Percentiles rank a stretch among this genome's conserved stretches.
Conservation (phyloP, 2,888 invertebrate genomes). For the Lasioglossum morio region DNA sequence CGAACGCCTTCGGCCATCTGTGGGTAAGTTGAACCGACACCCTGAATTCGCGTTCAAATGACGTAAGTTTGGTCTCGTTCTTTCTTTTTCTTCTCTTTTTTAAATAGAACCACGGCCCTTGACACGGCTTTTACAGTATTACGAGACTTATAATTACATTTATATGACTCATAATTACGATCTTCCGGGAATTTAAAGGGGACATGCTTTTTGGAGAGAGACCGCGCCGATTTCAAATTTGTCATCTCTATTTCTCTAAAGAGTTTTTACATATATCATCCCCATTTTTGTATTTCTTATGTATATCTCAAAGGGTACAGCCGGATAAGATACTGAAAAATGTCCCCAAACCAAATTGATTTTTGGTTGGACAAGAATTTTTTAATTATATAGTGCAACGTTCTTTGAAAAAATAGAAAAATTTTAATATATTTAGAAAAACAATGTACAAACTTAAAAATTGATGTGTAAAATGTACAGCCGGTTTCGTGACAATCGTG, state of each 20-base stretch:
- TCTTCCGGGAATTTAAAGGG: background rate
- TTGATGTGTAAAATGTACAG: background rate
- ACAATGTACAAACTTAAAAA: too few species aligned
- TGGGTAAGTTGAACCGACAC: slow-evolving; percentile 32
- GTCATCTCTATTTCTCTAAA: background rate
- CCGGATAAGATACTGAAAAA: too few species aligned
- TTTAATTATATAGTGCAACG: too few species aligned
- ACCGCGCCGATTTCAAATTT: background rate
- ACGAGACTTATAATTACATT: background rate
- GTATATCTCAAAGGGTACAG: too few species aligned
- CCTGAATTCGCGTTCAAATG: slow-evolving; percentile 22
- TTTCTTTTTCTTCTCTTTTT: background rate
- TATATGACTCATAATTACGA: background rate
- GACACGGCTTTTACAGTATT: background rate
- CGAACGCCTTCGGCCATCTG: slow-evolving; percentile 44
- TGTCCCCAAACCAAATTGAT: too few species aligned
- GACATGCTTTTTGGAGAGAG: background rate
- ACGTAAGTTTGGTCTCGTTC: slow-evolving; percentile 24
- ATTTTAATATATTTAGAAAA: too few species aligned
- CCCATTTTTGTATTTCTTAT: background rate
- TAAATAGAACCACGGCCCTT: background rate
- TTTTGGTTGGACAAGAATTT: too few species aligned
- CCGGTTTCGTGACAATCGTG: background rate
- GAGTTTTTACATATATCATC: background rate
- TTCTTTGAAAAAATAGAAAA: too few species aligned